Percentiles rank a stretch among this genome's conserved stretches.
Conservation (phyloP, 1,140 invertebrate species). For the Hirudo medicinalis region DNA sequence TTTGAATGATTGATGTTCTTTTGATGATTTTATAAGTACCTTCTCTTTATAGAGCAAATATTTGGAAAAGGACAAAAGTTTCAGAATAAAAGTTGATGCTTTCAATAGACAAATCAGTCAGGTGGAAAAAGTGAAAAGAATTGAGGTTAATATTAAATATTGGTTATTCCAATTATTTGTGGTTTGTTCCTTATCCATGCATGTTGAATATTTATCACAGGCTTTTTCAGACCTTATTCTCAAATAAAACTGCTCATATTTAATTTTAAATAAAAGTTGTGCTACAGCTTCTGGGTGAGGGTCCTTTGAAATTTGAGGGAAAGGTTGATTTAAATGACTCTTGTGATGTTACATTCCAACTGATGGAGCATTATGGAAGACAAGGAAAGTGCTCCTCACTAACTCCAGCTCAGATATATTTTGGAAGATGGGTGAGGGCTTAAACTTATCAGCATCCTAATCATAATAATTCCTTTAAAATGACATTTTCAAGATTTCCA, state of each 20-base stretch:
- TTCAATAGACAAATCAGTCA: conserved; percentile 70
- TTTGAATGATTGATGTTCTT: not conserved
- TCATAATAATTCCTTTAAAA: conserved; percentile 4
- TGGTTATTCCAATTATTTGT: too few species aligned
- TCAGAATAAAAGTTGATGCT: conserved; percentile 71
- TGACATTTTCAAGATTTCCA: conserved; percentile 47
- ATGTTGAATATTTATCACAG: too few species aligned
- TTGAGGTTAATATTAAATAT: conserved; percentile 52
- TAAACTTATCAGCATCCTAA: conserved; percentile 21
- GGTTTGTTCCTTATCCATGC: too few species aligned
- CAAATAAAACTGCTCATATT: not conserved
- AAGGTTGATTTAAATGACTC: conserved; percentile 59
- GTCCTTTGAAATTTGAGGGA: conserved; percentile 65
- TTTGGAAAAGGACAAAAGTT: conserved; percentile 48
- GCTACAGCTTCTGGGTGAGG: conserved; percentile 51
- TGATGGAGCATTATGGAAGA: conserved; percentile 75
- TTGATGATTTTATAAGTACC: conserved; percentile 29
- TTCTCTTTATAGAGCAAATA: conserved; percentile 45
- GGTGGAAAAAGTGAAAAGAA: conserved; percentile 64
- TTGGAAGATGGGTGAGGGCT: conserved; percentile 65
- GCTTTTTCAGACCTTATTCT: too few species aligned
- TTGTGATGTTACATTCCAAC: conserved; percentile 62
- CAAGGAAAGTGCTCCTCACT: conserved; percentile 46
- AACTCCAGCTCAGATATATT: conserved; percentile 60
- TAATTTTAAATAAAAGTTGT: conserved; percentile 26